Base-by-base conservation (phyloP, 2,113 vertebrate genomes). In the Gulo gulo region DNA sequence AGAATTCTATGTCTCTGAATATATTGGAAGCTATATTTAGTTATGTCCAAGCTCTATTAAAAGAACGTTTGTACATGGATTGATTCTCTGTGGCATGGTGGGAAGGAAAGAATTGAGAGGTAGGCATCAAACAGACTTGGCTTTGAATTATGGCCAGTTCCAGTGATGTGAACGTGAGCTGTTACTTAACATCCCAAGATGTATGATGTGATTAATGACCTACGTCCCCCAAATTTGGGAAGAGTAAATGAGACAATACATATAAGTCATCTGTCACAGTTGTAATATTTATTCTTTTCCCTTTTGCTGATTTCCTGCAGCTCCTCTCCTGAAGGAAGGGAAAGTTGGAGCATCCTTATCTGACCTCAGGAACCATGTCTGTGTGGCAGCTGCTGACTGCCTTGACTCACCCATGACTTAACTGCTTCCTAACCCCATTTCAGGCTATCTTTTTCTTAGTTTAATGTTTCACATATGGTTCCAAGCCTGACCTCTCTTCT, bases 1-100 rank as follows among this genome's bases (percentile, higher is more conserved):
- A 36, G 79, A 78, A 92, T 67, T 96, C 65, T 88, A 23, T 67
- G 24, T 39, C 59, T 84, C 80, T 57, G 55, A 97, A 86, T 92
- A 50, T 96, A 89, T 21, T 65, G 26, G 26, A 83, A 85, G 81
- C 81, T 83, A 36, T 45, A 88, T 79, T 95, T 86, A 96, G 39
- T 86, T 96, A 23, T 90, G 52, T 57, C 67, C 50, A 80, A 45
- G 31, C 65, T 34, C 52, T 86, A 36, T 67, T 89, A 52, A 96
- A 85, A 85, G 61, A 80, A 88, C 50, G 10, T 69, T 94, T 88
- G 63, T 34, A 39, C 20, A 20, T 71, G n/a, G 59, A 47, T 65
- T 69, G 21, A n/a, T 84, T 94, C 94, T 73, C 42, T 74, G 29
- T 63, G 61, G 71, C n/a, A 23, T 34, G 2, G 39, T 80, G 15